Evolutionary conservation across 2,113 vertebrate genomes (phyloP).

Genomic region (Nestor notabilis): DNA sequence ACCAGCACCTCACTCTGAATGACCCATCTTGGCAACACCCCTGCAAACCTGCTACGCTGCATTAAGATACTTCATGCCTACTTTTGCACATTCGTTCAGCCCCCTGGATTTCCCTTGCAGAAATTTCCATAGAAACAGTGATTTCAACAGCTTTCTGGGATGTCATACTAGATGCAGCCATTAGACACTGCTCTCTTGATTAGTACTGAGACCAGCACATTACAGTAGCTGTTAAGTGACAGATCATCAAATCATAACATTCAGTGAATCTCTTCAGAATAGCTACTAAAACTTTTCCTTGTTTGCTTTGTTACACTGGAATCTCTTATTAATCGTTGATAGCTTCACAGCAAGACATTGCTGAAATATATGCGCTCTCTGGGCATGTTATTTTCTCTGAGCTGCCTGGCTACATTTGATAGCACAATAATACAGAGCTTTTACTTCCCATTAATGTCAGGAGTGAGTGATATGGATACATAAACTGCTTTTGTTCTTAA

Average conservation of each 20-base stretch:
- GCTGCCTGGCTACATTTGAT: not conserved
- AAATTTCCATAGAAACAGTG: conserved; percentile 71
- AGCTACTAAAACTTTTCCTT: not conserved
- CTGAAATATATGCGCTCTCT: not conserved
- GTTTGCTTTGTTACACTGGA: not conserved
- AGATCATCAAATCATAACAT: not conserved
- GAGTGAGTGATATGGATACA: not conserved
- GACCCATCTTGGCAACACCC: not conserved
- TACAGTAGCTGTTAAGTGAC: not conserved
- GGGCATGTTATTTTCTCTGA: not conserved
- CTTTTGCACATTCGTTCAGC: not conserved
- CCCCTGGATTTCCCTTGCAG: conserved; percentile 4
- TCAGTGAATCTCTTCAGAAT: not conserved
- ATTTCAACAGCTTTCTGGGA: conserved; percentile 41
- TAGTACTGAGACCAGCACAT: not conserved
- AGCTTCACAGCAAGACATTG: not conserved
- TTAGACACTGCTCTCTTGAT: conserved; percentile 19
- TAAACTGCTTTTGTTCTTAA: not conserved
- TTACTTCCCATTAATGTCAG: not conserved
- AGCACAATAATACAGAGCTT: not conserved
- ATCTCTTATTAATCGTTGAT: not conserved
- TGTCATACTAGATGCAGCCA: conserved; percentile 12
- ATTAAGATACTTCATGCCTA: not conserved
- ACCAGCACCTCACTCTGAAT: not conserved
- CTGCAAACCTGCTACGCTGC: not conserved